A percentile compares a stretch with the other conserved stretches of the same genome.
phyloP scores from a whole-genome alignment of 2,797 vertebrate species.

The Alauda arvensis region DNA sequence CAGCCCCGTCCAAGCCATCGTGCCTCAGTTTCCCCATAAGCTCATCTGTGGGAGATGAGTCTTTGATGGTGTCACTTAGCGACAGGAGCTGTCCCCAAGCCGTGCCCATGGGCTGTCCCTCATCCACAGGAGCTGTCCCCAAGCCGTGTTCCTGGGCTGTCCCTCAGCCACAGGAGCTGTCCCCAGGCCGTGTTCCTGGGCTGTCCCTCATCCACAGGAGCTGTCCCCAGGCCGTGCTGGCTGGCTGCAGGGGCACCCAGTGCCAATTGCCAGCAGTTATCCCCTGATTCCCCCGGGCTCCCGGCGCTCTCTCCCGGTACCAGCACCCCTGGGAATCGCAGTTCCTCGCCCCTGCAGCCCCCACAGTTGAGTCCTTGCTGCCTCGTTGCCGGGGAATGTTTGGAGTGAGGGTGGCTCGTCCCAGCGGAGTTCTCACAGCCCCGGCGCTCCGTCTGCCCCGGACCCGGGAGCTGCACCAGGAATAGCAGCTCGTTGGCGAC shows the following conservation, averaged over 20 bases:
- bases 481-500: slow-evolving; percentile 11
- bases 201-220: neutral
- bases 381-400: neutral
- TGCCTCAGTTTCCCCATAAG: neutral
- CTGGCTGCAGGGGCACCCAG: neutral
- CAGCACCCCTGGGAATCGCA: rapidly evolving
- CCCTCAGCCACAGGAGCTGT: neutral
- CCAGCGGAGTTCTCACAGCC: neutral
- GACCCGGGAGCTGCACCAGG: neutral
- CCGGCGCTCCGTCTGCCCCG: neutral
- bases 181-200: no score
- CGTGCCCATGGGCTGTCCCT: neutral
- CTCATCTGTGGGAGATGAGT: rapidly evolving
- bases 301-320: neutral
- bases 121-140: neutral
- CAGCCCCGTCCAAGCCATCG: neutral
- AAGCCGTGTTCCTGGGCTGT: rapidly evolving
- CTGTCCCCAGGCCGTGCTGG: neutral
- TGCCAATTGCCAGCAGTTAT: neutral
- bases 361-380: neutral
- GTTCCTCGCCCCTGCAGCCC: neutral
- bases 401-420: neutral
- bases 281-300: neutral
- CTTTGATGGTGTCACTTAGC: neutral
- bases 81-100: neutral